Base-by-base conservation (phyloP, 1,140 invertebrate genomes). In the Sycophaga agraensis region DNA sequence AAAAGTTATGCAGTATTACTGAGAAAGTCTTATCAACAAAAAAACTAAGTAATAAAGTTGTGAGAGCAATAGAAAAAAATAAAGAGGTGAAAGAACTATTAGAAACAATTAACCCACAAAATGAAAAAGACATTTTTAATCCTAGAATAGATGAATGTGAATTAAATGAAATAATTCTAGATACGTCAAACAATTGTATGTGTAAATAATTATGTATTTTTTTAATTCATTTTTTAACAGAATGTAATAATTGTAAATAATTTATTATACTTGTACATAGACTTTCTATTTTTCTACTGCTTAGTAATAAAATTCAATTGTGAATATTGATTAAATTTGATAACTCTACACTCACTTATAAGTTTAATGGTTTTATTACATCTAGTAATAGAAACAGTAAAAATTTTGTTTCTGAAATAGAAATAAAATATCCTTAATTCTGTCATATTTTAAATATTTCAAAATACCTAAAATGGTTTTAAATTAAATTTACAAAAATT, bases 61-160 rank as follows among this genome's bases (percentile, higher is more conserved):
- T 45, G 11, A 28, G 64, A 16, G 42, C 67, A 17, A 51, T 67
- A 16, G 55, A 68, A 8, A 46, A 61, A 48, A 68, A 60, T 24
- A 62, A 72, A 49, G n/a, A 26, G n/a, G 46, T 73, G 2, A 54
- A 46, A n/a, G 42, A 60, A 19, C 40, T 5, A 8, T 1, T 73
- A 2, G 28, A 62, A 19, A 19, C 22, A 16, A 6, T 26, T 2
- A 6, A 3, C 49, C 14, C 55, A 16, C 24, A 60, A 34, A 39
- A 62, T 16, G 14, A 59, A 35, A 67, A 70, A 51, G 35, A 49
- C 7, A 67, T 63, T 17, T 73, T 67, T 40, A 73, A 72, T 58
- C 54, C 56, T 14, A 28, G 45, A 17, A 26, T 69, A 42, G 56
- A 65, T 53, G 26, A 64, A 34, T 42, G 19, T 45, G 48, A 64